Percentiles rank a stretch among this genome's conserved stretches.
Evolutionary conservation across 2,113 vertebrate genomes (phyloP).

Genomic region (Morone saxatilis): DNA sequence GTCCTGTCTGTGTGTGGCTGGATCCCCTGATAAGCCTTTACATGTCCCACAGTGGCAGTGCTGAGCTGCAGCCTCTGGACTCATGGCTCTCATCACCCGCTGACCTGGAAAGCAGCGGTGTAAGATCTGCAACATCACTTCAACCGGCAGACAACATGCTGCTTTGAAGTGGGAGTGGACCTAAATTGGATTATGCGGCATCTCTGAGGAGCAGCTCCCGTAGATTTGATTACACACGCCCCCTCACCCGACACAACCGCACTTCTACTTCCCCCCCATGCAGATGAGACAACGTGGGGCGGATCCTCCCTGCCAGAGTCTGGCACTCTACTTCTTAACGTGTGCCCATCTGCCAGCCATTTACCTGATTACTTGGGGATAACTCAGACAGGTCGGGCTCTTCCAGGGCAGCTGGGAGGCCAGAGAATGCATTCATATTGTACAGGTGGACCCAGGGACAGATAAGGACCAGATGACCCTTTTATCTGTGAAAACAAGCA

Average conservation of each 20-base stretch:
- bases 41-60: slow-evolving; percentile 17
- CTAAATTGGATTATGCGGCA: slow-evolving; percentile 73
- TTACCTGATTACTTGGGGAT: slow-evolving; percentile 78
- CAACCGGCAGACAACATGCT: slow-evolving; percentile 63
- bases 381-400: slow-evolving; percentile 56
- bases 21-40: slow-evolving; percentile 43
- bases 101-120: slow-evolving; percentile 62
- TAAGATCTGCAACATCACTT: slow-evolving; percentile 73
- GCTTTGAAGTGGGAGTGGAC: slow-evolving; percentile 76
- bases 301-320: slow-evolving; percentile 49
- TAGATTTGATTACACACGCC: slow-evolving; percentile 80
- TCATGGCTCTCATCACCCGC: slow-evolving; percentile 64
- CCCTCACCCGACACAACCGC: slow-evolving; percentile 33
- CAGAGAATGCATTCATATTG: slow-evolving; percentile 41
- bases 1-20: not conserved
- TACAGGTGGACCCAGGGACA: slow-evolving; percentile 38
- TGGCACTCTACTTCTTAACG: slow-evolving; percentile 56
- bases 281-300: slow-evolving; percentile 61
- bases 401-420: slow-evolving; percentile 51
- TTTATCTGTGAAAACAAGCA: slow-evolving; percentile 42
- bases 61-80: slow-evolving; percentile 47
- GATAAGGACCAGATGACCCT: slow-evolving; percentile 41
- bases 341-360: slow-evolving; percentile 75
- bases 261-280: slow-evolving; percentile 41
- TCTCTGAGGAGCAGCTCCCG: slow-evolving; percentile 69